phyloP scores from a whole-genome alignment of 2,113 vertebrate species.

The Catagonus wagneri region DNA sequence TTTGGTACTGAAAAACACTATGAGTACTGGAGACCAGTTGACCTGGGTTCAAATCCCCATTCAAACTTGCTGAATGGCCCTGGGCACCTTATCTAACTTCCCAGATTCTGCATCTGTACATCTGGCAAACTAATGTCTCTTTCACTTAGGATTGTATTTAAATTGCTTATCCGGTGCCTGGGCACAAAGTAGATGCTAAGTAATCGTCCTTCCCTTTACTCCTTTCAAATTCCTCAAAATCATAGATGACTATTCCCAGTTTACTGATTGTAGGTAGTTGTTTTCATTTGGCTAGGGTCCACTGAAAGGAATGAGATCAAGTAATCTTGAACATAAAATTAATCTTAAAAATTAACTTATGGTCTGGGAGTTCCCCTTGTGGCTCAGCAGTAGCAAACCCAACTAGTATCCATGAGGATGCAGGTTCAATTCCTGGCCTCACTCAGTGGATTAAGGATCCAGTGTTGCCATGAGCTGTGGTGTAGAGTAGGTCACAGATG shows the following conservation, averaged over 20 bases:
- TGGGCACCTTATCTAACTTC: neutral
- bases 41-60: neutral
- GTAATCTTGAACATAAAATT: conserved; percentile 8
- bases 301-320: conserved; percentile 12
- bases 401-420: too few species aligned
- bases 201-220: neutral
- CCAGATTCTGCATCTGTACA: neutral
- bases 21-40: neutral
- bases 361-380: too few species aligned
- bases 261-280: neutral
- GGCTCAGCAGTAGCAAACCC: too few species aligned
- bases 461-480: too few species aligned
- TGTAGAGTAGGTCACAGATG: too few species aligned
- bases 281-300: conserved; percentile 28
- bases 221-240: conserved; percentile 4
- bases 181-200: neutral
- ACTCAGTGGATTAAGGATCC: too few species aligned
- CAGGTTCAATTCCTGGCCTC: too few species aligned
- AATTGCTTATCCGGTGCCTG: neutral
- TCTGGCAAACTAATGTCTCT: neutral
- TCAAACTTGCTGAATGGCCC: neutral
- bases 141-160: neutral
- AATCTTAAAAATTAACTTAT: neutral
- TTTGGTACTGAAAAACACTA: neutral
- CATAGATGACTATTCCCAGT: neutral